Percentiles rank a stretch among this genome's conserved stretches.
phyloP scores from a whole-genome alignment of 2,797 vertebrate species.

The Buphagus erythrorhynchus region DNA sequence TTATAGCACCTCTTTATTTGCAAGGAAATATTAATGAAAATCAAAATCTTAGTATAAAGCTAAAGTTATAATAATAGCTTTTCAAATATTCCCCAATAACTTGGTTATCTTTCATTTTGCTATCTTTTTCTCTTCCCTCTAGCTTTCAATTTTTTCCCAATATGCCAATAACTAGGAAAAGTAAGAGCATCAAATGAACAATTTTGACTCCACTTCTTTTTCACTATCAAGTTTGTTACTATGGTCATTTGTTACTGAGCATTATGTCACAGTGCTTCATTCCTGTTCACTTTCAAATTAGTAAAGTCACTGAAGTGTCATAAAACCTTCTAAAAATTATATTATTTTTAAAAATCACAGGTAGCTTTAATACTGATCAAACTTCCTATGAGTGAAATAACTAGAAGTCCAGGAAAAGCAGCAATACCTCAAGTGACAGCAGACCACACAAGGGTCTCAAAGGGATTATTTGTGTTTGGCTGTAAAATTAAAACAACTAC shows the following conservation, averaged over 20 bases:
- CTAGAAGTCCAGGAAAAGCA: background rate
- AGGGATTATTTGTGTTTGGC: background rate
- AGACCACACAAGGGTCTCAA: background rate
- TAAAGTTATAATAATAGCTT: background rate
- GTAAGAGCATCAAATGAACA: background rate
- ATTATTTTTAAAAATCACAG: background rate
- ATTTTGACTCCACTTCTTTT: background rate
- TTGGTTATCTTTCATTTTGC: background rate
- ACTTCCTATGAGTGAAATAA: background rate
- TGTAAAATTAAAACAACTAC: background rate
- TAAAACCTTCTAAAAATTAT: background rate
- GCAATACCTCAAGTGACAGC: background rate
- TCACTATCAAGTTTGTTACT: background rate
- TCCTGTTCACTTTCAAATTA: background rate
- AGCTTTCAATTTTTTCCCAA: background rate
- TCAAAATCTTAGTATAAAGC: background rate
- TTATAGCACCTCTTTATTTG: constrained; percentile 26
- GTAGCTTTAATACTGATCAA: background rate
- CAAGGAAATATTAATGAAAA: background rate
- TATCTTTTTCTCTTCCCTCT: background rate
- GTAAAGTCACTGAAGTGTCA: background rate
- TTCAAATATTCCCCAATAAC: background rate
- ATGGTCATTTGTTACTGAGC: background rate
- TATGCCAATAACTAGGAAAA: background rate
- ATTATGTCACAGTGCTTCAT: background rate